phyloP scores from a whole-genome alignment of 1,140 invertebrate genomes.

The Leucophenga varia region DNA sequence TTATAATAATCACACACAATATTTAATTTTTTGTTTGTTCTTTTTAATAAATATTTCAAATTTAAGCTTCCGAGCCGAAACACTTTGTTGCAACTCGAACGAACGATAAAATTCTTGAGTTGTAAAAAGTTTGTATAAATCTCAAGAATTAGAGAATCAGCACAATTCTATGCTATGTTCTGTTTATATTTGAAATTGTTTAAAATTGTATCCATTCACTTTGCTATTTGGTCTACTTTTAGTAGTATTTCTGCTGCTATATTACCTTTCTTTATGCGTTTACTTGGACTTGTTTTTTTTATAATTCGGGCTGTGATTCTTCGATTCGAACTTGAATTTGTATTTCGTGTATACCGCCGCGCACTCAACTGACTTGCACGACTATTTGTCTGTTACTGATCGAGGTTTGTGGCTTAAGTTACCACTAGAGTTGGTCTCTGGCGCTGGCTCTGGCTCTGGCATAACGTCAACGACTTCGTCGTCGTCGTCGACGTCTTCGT shows the following conservation, averaged over 20 bases:
- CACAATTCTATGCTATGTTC: neutral
- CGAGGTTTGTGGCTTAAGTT: slow-evolving; percentile 42
- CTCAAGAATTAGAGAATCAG: no score
- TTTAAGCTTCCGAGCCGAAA: no score
- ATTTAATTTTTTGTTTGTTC: no score
- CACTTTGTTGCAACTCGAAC: no score
- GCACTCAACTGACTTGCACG: slow-evolving; percentile 55
- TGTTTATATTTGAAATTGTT: slow-evolving; percentile 7
- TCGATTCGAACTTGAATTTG: no score
- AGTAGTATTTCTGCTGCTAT: slow-evolving; percentile 10
- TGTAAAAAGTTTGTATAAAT: neutral
- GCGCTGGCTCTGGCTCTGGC: slow-evolving; percentile 1
- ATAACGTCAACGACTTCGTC: neutral
- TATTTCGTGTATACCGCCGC: slow-evolving; percentile 52
- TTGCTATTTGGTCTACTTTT: no score
- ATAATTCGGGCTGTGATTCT: slow-evolving; percentile 31
- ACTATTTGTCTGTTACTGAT: slow-evolving; percentile 56
- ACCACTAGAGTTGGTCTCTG: slow-evolving; percentile 39
- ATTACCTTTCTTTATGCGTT: slow-evolving; percentile 2
- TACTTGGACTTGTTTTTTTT: slow-evolving; percentile 2
- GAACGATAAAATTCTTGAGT: no score
- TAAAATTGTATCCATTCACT: no score
- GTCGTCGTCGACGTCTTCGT: no score
- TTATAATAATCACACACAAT: neutral
- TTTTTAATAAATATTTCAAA: no score